phyloP scores from a whole-genome alignment of 2,797 vertebrate species.

The Chaunax sp. region DNA sequence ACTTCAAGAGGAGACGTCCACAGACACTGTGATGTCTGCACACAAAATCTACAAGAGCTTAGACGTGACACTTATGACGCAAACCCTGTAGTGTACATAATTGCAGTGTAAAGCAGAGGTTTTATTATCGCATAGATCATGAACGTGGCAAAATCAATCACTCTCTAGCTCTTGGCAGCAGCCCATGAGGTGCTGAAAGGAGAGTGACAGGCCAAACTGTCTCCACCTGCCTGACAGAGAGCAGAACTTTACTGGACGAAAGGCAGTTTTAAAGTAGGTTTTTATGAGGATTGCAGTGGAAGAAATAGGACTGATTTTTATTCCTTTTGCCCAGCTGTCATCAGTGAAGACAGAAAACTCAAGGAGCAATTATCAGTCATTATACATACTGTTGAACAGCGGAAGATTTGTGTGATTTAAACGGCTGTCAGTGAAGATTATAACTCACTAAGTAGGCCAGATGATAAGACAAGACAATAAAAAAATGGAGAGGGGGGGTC shows the following conservation, averaged over 20 bases:
- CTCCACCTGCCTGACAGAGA: background rate
- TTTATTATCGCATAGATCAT: background rate
- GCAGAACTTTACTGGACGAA: background rate
- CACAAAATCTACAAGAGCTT: conserved; percentile 8
- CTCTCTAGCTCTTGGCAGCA: background rate
- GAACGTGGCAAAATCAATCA: background rate
- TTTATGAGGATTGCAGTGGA: too few species aligned
- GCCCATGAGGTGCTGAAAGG: background rate
- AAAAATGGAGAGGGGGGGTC: too few species aligned
- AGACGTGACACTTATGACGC: background rate
- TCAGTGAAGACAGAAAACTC: too few species aligned
- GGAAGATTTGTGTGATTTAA: too few species aligned
- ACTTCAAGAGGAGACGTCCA: conserved; percentile 23
- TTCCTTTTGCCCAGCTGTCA: too few species aligned
- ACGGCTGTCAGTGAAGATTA: too few species aligned
- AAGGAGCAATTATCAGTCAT: too few species aligned
- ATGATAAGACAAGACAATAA: too few species aligned
- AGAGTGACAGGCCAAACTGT: background rate
- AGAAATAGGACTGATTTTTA: too few species aligned
- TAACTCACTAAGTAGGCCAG: too few species aligned
- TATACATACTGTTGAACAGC: too few species aligned
- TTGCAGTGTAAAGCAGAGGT: background rate
- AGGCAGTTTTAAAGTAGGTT: background rate
- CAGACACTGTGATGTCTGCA: background rate
- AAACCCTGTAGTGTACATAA: background rate